A percentile compares a stretch with the other conserved stretches of the same genome.
phyloP scores from a whole-genome alignment of 2,113 vertebrate genomes.

The Acanthisitta chloris region DNA sequence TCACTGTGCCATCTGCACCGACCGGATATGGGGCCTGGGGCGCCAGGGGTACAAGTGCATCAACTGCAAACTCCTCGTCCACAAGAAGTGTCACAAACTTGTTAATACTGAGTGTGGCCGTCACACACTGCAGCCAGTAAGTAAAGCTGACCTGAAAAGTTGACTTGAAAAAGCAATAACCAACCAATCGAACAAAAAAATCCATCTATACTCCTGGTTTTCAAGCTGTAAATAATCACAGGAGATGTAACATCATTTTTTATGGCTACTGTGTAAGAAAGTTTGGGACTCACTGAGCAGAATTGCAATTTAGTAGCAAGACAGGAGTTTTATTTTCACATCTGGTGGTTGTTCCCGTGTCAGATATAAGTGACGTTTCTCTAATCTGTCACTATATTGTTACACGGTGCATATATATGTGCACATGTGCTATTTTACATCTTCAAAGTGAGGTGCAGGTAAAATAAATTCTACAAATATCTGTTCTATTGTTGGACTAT shows the following conservation, averaged over 20 bases:
- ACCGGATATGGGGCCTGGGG: constrained; percentile 97
- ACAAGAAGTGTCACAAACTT: constrained; percentile 98
- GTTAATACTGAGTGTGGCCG: constrained; percentile 90
- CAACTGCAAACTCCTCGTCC: constrained; percentile 97
- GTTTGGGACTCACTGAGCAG: not conserved
- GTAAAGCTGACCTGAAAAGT: not conserved
- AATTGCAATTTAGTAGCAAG: not conserved
- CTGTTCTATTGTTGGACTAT: not conserved
- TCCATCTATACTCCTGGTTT: not conserved
- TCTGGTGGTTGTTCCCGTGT: not conserved
- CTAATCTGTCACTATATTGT: not conserved
- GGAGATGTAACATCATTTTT: not conserved
- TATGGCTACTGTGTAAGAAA: not conserved
- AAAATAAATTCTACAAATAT: not conserved
- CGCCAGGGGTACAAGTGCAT: constrained; percentile 98
- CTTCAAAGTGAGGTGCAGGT: not conserved
- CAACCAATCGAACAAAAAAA: not conserved
- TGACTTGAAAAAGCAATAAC: not conserved
- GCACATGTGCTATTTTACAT: not conserved
- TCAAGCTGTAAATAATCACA: not conserved
- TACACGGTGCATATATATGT: accelerated
- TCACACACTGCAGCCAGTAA: constrained; percentile 78
- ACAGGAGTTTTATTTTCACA: not conserved
- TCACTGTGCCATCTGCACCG: constrained; percentile 96
- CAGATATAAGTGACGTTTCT: not conserved